Conservation (phyloP, 2,797 vertebrate species). For the Prionace glauca region DNA sequence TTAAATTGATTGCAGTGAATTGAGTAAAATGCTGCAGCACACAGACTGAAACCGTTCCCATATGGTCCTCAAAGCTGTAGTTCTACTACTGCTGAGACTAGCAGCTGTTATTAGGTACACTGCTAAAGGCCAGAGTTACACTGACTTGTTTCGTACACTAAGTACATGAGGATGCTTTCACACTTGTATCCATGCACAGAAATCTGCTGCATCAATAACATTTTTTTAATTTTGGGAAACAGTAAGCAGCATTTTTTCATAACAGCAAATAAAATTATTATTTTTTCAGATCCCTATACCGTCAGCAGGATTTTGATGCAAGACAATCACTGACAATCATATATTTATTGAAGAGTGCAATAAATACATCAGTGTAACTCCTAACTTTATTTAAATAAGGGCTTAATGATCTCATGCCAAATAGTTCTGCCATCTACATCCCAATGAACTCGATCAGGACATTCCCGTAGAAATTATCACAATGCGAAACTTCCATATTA, state of each 20-base stretch:
- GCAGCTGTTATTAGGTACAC: neutral
- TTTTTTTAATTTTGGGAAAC: neutral
- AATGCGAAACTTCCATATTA: neutral
- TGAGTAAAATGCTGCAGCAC: neutral
- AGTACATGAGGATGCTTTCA: neutral
- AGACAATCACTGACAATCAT: neutral
- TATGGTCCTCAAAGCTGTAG: neutral
- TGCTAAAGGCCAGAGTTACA: neutral
- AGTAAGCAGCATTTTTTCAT: neutral
- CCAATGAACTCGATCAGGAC: neutral
- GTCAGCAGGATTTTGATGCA: neutral
- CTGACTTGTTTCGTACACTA: neutral
- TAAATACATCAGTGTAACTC: neutral
- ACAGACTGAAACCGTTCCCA: neutral
- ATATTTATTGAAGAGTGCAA: neutral
- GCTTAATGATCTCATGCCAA: neutral
- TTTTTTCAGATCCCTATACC: neutral
- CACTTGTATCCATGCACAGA: neutral
- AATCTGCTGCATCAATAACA: no score
- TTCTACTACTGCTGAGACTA: neutral
- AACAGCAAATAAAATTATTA: neutral
- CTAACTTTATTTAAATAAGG: neutral
- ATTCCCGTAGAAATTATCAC: neutral
- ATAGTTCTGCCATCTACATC: neutral
- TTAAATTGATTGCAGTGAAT: neutral